Conservation (phyloP, 2,113 vertebrate genomes). For the Naja naja region DNA sequence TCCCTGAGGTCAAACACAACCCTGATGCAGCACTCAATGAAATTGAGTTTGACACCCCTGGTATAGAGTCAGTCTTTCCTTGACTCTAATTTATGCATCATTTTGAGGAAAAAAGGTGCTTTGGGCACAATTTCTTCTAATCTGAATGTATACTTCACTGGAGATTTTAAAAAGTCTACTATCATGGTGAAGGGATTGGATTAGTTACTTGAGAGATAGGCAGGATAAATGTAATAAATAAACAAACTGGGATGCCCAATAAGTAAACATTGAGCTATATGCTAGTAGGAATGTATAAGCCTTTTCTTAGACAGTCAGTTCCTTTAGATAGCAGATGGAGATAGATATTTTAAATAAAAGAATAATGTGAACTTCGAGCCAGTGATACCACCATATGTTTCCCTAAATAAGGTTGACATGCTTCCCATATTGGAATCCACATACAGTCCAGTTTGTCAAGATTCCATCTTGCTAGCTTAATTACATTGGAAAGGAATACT, state of each 20-base stretch:
- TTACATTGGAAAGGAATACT: neutral
- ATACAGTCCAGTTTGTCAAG: neutral
- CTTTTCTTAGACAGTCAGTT: neutral
- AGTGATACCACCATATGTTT: neutral
- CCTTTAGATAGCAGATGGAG: neutral
- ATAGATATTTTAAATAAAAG: neutral
- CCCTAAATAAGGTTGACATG: neutral
- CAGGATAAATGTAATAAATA: neutral
- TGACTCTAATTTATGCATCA: neutral
- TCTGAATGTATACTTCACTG: too few relatives aligned
- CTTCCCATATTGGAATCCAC: neutral
- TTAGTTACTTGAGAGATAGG: neutral
- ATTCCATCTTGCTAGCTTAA: neutral
- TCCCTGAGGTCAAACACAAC: too few relatives aligned
- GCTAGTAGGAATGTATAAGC: neutral
- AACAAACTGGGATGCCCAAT: neutral
- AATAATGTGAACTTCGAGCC: neutral
- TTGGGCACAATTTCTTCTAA: neutral
- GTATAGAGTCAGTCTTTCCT: neutral
- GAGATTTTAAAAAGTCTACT: neutral
- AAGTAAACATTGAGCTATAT: neutral
- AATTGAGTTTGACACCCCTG: too few relatives aligned
- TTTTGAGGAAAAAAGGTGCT: neutral
- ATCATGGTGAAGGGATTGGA: neutral
- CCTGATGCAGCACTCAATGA: too few relatives aligned